Evolutionary conservation across 2,888 invertebrate genomes (phyloP).

Genomic region (Oxytorus armatus): DNA sequence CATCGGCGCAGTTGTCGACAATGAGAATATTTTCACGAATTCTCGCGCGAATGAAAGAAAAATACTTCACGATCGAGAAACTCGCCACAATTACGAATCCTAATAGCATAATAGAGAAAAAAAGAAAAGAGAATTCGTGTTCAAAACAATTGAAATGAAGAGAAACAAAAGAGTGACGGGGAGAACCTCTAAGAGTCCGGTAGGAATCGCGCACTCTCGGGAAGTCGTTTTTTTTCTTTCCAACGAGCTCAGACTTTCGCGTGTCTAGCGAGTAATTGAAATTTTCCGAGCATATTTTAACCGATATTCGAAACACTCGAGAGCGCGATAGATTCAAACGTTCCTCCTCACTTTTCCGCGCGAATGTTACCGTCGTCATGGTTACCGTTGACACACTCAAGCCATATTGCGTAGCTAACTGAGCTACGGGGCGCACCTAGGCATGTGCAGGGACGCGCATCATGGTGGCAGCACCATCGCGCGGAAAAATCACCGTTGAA

Average conservation of each 20-base stretch:
- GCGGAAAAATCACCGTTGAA: slow-evolving; percentile 28
- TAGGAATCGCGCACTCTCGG: background rate
- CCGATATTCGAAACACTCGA: too few relatives aligned
- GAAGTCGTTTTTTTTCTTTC: too few relatives aligned
- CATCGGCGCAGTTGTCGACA: too few relatives aligned
- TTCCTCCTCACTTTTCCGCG: too few relatives aligned
- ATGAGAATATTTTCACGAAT: too few relatives aligned
- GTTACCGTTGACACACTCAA: background rate
- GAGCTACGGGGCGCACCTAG: background rate
- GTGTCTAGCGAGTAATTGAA: too few relatives aligned
- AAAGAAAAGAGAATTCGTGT: too few relatives aligned
- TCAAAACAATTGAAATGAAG: background rate
- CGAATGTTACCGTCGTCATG: background rate
- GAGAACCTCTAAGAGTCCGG: slow-evolving; percentile 27
- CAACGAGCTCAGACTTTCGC: background rate
- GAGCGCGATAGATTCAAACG: too few relatives aligned
- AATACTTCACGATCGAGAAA: too few relatives aligned
- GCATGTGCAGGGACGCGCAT: background rate
- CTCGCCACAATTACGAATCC: slow-evolving; percentile 27
- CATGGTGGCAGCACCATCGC: background rate
- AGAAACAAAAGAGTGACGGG: slow-evolving; percentile 12
- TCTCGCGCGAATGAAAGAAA: too few relatives aligned
- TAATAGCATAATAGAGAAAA: background rate
- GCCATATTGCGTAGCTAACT: too few relatives aligned
- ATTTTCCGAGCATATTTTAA: too few relatives aligned